Percentiles rank a stretch among this genome's conserved stretches.
These are phyloP conservation scores for Eriocheir sinensis DNA, from an alignment of 1,140 invertebrate species.

Conservation along the genomic window DNA sequence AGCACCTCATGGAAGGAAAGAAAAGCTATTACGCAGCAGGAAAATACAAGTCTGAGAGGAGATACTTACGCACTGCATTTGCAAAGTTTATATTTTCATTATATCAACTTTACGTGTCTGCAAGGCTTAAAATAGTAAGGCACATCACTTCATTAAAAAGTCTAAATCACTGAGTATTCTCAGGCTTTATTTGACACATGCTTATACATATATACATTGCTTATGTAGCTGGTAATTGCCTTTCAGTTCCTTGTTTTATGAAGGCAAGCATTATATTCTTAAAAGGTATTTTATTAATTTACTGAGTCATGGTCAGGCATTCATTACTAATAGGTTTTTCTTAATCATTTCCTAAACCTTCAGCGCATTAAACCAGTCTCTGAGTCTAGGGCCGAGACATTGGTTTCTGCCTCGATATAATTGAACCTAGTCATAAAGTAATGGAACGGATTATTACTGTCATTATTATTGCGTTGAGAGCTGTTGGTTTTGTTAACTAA, in stretches of 20 bases:
- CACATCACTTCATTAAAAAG: no score
- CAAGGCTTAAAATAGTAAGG: no score
- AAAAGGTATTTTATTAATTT: not conserved
- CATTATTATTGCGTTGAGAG: not conserved
- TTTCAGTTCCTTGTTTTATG: not conserved
- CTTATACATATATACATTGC: no score
- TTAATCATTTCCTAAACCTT: not conserved
- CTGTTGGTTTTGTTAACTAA: not conserved
- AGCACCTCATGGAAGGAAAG: not conserved
- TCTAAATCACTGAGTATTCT: no score
- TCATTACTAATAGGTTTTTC: not conserved
- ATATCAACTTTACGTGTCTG: no score
- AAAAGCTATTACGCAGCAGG: no score
- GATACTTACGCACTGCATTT: no score
- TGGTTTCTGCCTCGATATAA: not conserved
- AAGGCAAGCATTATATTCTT: not conserved
- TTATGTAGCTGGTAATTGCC: no score
- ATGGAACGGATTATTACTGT: not conserved
- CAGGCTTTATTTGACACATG: no score
- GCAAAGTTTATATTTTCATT: no score
- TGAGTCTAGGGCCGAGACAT: no score
- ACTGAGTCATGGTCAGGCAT: not conserved
- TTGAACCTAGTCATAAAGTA: slow-evolving; percentile 17
- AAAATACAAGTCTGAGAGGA: no score
- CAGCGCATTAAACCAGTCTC: not conserved